These are phyloP conservation scores for Auanema freiburgensis DNA, from an alignment of 2,888 invertebrate species.

Conservation along the genomic window DNA sequence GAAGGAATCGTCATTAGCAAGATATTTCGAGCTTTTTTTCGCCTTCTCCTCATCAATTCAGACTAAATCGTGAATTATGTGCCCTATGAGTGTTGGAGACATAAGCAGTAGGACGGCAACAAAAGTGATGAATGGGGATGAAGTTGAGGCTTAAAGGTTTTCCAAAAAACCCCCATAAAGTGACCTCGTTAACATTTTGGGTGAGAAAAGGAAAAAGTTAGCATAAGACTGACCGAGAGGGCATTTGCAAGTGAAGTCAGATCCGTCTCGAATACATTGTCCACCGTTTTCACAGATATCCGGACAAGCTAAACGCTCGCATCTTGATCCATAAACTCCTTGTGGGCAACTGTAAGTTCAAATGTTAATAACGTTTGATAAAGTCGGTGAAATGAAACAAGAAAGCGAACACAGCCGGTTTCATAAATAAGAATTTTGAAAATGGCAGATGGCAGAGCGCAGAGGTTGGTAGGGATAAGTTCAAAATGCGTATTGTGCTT, in stretches of 20 bases:
- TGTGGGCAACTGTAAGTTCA: constrained; percentile 15
- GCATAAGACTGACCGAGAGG: constrained; percentile 11
- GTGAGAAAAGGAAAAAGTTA: no score
- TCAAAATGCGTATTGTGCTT: no score
- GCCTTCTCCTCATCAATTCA: no score
- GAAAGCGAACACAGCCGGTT: background rate
- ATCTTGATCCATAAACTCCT: constrained; percentile 10
- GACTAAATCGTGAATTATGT: no score
- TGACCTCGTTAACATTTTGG: no score
- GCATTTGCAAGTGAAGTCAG: constrained; percentile 16
- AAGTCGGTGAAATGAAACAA: background rate
- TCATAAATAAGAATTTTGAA: background rate
- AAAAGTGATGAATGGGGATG: no score
- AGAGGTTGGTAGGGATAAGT: background rate
- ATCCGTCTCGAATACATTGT: constrained; percentile 4
- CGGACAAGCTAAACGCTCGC: constrained; percentile 11
- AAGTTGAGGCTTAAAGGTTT: no score
- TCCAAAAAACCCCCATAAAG: no score
- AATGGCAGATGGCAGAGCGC: constrained; percentile 66
- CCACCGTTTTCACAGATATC: constrained; percentile 19
- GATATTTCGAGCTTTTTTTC: no score
- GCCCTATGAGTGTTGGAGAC: no score
- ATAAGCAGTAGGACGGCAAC: no score
- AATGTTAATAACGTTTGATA: background rate
- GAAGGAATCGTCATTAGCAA: no score